These are phyloP conservation scores for Phrynocephalus versicolor DNA, from an alignment of 2,113 vertebrate species.

Conservation along the genomic window DNA sequence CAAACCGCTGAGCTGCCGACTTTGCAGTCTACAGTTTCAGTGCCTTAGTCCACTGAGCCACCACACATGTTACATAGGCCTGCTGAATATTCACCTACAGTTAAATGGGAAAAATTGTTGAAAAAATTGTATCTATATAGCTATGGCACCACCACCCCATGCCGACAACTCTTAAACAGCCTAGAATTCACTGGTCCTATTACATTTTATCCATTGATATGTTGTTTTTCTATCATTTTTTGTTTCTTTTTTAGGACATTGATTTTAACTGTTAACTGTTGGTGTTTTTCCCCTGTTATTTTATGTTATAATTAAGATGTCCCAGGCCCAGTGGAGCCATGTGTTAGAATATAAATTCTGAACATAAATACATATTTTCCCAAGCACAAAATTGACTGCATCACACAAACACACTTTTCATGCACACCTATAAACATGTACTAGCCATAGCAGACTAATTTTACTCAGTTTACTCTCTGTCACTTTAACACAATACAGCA, in stretches of 20 bases:
- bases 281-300: not conserved
- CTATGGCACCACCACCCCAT: too few species aligned
- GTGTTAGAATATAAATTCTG: not conserved
- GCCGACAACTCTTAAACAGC: not conserved
- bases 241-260: not conserved
- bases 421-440: not conserved
- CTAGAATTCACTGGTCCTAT: not conserved
- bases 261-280: not conserved
- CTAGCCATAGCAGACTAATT: not conserved
- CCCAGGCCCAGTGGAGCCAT: not conserved
- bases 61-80: not conserved
- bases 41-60: too few species aligned
- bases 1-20: too few species aligned
- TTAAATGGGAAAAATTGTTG: not conserved
- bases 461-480: not conserved
- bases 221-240: not conserved
- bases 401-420: not conserved
- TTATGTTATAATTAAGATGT: not conserved
- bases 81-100: too few species aligned
- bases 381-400: not conserved
- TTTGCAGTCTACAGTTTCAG: too few species aligned
- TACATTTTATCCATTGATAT: not conserved
- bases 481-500: too few species aligned
- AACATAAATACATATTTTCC: constrained; percentile 4
- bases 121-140: not conserved